These are phyloP conservation scores for Zaprionus lineosus DNA, from an alignment of 2,888 invertebrate species.

Conservation along the genomic window DNA sequence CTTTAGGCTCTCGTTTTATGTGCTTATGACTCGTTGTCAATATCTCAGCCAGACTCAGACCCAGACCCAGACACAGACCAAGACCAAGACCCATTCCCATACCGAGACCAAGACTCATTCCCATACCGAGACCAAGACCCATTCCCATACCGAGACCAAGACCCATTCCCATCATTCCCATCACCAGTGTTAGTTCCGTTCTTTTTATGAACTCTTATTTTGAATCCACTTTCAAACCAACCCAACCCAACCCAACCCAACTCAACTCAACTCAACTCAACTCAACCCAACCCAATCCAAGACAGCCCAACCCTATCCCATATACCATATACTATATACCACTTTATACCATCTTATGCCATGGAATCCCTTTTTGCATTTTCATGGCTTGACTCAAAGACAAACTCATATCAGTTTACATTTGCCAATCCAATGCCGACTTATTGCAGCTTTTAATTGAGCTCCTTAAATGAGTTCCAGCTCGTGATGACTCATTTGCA, in stretches of 20 bases:
- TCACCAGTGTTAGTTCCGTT: too few species aligned
- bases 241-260: conserved; percentile 1
- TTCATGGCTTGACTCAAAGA: conserved; percentile 44
- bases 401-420: conserved; percentile 44
- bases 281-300: not conserved
- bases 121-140: too few species aligned
- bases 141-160: too few species aligned
- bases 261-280: too few species aligned
- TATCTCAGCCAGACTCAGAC: not conserved
- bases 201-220: too few species aligned
- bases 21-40: not conserved
- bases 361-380: conserved; percentile 26
- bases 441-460: conserved; percentile 49
- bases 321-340: too few species aligned
- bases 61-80: too few species aligned
- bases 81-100: too few species aligned
- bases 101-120: too few species aligned
- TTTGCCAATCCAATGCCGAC: conserved; percentile 43
- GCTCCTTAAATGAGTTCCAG: conserved; percentile 22
- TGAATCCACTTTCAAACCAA: too few species aligned
- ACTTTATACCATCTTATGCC: not conserved
- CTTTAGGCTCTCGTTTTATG: conserved; percentile 3
- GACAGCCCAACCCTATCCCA: too few species aligned
- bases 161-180: too few species aligned
- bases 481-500: conserved; percentile 44